phyloP scores from a whole-genome alignment of 2,113 vertebrate species.

The Colaptes auratus region DNA sequence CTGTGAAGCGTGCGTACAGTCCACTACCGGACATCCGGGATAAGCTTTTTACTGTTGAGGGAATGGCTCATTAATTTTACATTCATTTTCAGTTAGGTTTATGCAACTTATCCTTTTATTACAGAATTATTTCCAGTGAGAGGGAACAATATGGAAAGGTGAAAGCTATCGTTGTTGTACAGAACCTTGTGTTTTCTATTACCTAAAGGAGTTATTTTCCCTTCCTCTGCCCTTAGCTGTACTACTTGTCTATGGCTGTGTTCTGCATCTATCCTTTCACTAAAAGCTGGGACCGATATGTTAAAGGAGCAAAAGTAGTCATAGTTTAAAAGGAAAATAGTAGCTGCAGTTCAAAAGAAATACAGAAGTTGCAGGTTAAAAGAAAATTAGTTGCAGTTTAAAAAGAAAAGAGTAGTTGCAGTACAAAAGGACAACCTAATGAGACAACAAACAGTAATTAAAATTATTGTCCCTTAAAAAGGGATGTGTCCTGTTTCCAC shows the following conservation, averaged over 20 bases:
- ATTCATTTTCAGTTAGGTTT: not conserved
- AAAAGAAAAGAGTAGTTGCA: not conserved
- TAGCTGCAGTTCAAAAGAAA: not conserved
- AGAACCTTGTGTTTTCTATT: not conserved
- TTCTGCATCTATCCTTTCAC: not conserved
- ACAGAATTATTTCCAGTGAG: not conserved
- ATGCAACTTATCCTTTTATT: not conserved
- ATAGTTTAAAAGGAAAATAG: not conserved
- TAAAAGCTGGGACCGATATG: not conserved
- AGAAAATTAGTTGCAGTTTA: not conserved
- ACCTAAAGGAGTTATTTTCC: not conserved
- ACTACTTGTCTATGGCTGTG: not conserved
- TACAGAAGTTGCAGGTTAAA: not conserved
- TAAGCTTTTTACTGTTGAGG: not conserved
- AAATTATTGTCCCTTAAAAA: not conserved
- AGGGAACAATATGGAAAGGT: not conserved
- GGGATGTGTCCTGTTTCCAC: not conserved
- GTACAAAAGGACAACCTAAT: not conserved
- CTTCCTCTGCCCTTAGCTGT: not conserved
- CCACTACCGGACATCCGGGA: not conserved
- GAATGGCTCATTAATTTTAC: conserved; percentile 9
- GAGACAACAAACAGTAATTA: not conserved
- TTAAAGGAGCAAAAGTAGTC: not conserved
- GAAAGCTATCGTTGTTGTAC: not conserved
- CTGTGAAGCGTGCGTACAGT: conserved; percentile 1